phyloP scores from a whole-genome alignment of 2,113 vertebrate species.

The Thryonomys swinderianus region DNA sequence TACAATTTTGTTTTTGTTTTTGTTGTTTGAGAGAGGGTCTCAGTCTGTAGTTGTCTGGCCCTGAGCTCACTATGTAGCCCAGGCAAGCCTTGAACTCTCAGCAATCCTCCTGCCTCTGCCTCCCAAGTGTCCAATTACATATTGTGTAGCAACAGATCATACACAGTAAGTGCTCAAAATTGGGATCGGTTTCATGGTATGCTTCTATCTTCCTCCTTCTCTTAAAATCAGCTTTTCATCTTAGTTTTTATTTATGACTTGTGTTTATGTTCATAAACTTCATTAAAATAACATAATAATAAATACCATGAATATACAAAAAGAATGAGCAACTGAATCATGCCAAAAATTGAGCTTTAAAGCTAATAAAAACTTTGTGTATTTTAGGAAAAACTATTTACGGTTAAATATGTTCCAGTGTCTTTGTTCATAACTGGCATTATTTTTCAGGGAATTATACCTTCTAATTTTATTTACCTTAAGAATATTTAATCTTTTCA shows the following conservation, averaged over 20 bases:
- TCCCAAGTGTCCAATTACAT: neutral
- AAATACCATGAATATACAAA: neutral
- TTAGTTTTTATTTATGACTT: conserved; percentile 29
- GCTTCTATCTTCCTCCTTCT: neutral
- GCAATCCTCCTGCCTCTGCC: too few species aligned
- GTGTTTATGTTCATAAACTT: neutral
- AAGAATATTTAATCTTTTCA: conserved; percentile 35
- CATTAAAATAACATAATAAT: neutral
- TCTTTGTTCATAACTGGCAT: neutral
- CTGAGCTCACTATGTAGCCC: too few species aligned
- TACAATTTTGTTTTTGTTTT: too few species aligned
- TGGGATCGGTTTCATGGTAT: conserved; percentile 10
- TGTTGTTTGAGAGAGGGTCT: too few species aligned
- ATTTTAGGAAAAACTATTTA: conserved; percentile 39
- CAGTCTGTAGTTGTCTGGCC: too few species aligned
- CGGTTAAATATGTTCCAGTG: conserved; percentile 45
- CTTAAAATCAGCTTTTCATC: neutral
- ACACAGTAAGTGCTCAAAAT: neutral
- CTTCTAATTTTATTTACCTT: conserved; percentile 30
- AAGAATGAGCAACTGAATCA: neutral
- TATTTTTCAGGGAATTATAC: neutral
- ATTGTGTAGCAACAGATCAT: neutral
- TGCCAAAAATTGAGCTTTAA: conserved; percentile 39
- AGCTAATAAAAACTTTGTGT: neutral
- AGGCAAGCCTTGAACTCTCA: too few species aligned